These are phyloP conservation scores for Colletes collaris DNA, from an alignment of 2,888 invertebrate genomes.

Conservation along the genomic window DNA sequence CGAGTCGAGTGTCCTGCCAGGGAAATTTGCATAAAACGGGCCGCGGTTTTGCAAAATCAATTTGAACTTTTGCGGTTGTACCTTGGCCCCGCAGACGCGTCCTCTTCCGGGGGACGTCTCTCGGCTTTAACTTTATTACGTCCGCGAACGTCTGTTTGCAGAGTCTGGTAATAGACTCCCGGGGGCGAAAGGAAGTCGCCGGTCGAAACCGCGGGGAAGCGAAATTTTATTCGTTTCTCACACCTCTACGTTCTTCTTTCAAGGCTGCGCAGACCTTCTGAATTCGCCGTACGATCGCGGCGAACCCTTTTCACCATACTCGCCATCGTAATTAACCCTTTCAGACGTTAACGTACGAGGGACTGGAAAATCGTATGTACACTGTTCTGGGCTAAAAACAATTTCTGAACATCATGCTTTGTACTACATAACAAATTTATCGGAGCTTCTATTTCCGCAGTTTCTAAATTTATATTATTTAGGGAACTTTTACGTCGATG, in stretches of 20 bases:
- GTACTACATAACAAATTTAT: too few species aligned
- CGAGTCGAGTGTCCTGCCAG: constrained; percentile 36
- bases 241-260: background rate
- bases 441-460: too few species aligned
- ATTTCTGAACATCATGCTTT: too few species aligned
- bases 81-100: constrained; percentile 19
- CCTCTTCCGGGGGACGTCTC: constrained; percentile 4
- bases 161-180: constrained; percentile 50
- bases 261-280: too few species aligned
- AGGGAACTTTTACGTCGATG: too few species aligned
- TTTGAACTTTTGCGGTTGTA: constrained; percentile 65
- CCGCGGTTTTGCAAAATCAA: constrained; percentile 73
- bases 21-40: constrained; percentile 72
- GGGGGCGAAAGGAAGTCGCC: constrained; percentile 34
- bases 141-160: constrained; percentile 52
- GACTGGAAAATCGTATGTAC: too few species aligned
- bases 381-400: too few species aligned
- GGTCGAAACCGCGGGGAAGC: constrained; percentile 24
- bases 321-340: too few species aligned
- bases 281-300: too few species aligned
- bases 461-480: too few species aligned
- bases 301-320: too few species aligned
- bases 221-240: constrained; percentile 27
- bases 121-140: constrained; percentile 58
- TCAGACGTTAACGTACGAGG: too few species aligned